Conservation (phyloP, 2,888 invertebrate species). For the Caenorhabditis panamensis region DNA sequence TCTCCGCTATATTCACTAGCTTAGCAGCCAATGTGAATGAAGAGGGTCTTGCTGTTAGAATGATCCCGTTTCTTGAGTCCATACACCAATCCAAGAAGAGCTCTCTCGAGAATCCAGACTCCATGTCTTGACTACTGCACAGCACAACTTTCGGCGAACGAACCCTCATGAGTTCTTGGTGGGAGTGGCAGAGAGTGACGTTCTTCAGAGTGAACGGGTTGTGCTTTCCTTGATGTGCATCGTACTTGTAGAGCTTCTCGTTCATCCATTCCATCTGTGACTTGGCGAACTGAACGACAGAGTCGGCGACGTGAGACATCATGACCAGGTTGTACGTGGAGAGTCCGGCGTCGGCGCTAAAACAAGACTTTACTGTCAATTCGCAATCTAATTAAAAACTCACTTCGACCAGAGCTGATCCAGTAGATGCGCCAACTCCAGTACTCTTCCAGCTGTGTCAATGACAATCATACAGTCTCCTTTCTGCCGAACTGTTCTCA, state of each 20-base stretch:
- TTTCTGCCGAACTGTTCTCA: constrained; percentile 89
- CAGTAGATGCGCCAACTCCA: constrained; percentile 96
- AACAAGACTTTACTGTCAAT: background rate
- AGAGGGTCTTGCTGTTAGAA: constrained; percentile 86
- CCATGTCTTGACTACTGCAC: constrained; percentile 95
- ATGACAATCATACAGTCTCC: constrained; percentile 96
- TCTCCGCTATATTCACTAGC: constrained; percentile 52
- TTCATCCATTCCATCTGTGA: constrained; percentile 97
- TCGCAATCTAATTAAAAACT: background rate
- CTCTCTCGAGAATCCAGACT: constrained; percentile 94
- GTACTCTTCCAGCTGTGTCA: constrained; percentile 93
- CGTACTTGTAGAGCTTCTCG: constrained; percentile 91
- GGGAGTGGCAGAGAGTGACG: constrained; percentile 93
- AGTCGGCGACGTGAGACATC: constrained; percentile 96
- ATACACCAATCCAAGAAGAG: constrained; percentile 95
- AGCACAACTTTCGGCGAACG: constrained; percentile 94
- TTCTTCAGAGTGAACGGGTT: constrained; percentile 93
- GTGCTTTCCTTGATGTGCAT: constrained; percentile 82
- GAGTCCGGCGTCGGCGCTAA: constrained; percentile 91
- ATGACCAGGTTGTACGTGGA: constrained; percentile 94
- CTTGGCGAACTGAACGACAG: constrained; percentile 98
- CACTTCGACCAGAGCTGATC: constrained; percentile 81
- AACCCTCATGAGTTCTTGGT: constrained; percentile 89
- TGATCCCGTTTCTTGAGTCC: constrained; percentile 93
- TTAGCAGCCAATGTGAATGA: constrained; percentile 55